phyloP scores from a whole-genome alignment of 2,797 vertebrate species.

The Erpetoichthys calabaricus region DNA sequence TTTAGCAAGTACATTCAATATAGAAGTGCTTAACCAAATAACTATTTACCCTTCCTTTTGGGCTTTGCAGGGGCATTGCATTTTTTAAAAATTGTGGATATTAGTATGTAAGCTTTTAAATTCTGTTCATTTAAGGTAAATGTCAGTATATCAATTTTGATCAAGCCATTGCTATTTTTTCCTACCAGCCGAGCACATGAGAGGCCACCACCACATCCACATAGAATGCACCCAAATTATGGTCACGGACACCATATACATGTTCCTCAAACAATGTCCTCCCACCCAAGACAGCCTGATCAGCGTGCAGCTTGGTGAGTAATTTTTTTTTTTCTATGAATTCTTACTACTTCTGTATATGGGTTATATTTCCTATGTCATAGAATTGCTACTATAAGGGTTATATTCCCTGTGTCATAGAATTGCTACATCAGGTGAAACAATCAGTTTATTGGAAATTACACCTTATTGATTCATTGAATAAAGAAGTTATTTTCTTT shows the following conservation, averaged over 20 bases:
- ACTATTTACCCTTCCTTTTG: slow-evolving; percentile 4
- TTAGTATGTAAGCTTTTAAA: slow-evolving; percentile 19
- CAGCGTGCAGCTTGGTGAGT: slow-evolving; percentile 92
- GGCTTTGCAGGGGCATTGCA: slow-evolving; percentile 3
- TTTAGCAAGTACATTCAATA: no score
- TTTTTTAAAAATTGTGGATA: slow-evolving; percentile 8
- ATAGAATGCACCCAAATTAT: slow-evolving; percentile 98
- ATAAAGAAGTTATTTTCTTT: no score
- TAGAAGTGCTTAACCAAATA: no score
- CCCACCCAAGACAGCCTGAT: slow-evolving; percentile 86
- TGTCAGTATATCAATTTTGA: slow-evolving; percentile 14
- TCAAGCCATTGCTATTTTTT: slow-evolving; percentile 18
- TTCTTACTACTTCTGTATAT: background rate
- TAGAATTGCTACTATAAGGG: no score
- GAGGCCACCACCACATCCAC: slow-evolving; percentile 90
- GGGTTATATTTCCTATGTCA: no score
- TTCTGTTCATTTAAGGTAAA: slow-evolving; percentile 24
- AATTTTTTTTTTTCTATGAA: slow-evolving; percentile 3
- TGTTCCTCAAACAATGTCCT: slow-evolving; percentile 97
- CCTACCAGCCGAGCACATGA: slow-evolving; percentile 79
- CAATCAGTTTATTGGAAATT: no score
- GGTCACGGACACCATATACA: slow-evolving; percentile 98
- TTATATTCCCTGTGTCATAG: no score
- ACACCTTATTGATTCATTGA: no score
- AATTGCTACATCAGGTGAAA: no score